phyloP scores from a whole-genome alignment of 2,888 invertebrate species.

The Cartodere bifasciata region DNA sequence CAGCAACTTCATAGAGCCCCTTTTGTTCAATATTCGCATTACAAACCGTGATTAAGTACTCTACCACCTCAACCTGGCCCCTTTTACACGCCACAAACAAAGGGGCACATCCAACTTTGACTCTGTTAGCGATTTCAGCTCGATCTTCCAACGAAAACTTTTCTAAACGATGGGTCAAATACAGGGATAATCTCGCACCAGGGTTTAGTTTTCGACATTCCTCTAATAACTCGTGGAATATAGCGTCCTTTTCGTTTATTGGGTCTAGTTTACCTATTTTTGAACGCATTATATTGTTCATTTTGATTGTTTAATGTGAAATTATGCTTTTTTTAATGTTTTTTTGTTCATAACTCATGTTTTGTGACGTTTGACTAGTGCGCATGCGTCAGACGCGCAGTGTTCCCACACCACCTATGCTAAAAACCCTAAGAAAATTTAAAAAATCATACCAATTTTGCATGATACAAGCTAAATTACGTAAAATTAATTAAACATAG shows the following conservation, averaged over 20 bases:
- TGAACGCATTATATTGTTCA: too few species aligned
- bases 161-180: constrained; percentile 42
- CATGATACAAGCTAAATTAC: too few species aligned
- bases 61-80: constrained; percentile 72
- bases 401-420: too few species aligned
- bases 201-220: constrained; percentile 57
- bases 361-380: too few species aligned
- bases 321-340: too few species aligned
- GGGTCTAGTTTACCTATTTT: constrained; percentile 24
- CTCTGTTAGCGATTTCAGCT: constrained; percentile 53
- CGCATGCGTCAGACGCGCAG: too few species aligned
- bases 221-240: constrained; percentile 49
- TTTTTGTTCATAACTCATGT: too few species aligned
- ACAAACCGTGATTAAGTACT: constrained; percentile 73
- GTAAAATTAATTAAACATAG: too few species aligned
- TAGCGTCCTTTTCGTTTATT: constrained; percentile 34
- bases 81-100: constrained; percentile 67
- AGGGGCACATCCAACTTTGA: constrained; percentile 67
- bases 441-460: too few species aligned
- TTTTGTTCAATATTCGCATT: constrained; percentile 75
- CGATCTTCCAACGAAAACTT: constrained; percentile 46
- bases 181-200: constrained; percentile 49
- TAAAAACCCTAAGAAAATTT: too few species aligned
- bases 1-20: constrained; percentile 73
- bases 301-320: too few species aligned